phyloP scores from a whole-genome alignment of 2,113 vertebrate species.

The Pagrus major region DNA sequence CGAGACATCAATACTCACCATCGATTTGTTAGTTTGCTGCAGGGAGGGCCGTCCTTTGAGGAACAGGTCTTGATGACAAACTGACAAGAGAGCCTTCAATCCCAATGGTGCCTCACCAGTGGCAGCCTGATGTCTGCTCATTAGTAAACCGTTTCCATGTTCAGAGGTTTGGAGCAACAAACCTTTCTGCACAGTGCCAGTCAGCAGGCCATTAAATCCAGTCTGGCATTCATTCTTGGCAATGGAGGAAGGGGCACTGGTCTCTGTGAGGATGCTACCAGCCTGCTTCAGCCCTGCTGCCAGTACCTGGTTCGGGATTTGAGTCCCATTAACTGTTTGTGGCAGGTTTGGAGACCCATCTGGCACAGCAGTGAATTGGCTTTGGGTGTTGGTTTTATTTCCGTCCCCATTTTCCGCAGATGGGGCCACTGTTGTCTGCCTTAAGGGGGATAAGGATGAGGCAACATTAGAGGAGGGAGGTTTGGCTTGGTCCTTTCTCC shows the following conservation, averaged over 20 bases:
- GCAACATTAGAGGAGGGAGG: slow-evolving; percentile 23
- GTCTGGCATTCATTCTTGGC: not conserved
- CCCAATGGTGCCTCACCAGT: not conserved
- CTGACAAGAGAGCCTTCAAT: not conserved
- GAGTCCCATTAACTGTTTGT: not conserved
- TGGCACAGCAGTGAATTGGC: slow-evolving; percentile 40
- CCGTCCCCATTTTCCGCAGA: not conserved
- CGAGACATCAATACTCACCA: slow-evolving; percentile 34
- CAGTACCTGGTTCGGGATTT: not conserved
- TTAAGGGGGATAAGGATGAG: slow-evolving; percentile 25
- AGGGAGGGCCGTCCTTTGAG: not conserved
- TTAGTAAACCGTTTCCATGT: not conserved
- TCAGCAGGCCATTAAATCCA: not conserved
- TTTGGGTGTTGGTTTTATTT: slow-evolving; percentile 36
- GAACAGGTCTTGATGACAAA: slow-evolving; percentile 28
- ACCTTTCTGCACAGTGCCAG: not conserved
- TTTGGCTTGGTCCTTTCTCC: slow-evolving; percentile 34
- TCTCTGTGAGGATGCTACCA: not conserved
- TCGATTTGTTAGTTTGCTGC: not conserved
- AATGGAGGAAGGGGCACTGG: not conserved
- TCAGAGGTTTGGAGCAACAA: not conserved
- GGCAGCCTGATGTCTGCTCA: not conserved
- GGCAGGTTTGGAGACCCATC: slow-evolving; percentile 23
- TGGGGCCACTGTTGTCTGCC: not conserved
- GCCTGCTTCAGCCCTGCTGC: not conserved